phyloP scores from a whole-genome alignment of 2,797 vertebrate genomes.

The Melanotaenia maccullochi region DNA sequence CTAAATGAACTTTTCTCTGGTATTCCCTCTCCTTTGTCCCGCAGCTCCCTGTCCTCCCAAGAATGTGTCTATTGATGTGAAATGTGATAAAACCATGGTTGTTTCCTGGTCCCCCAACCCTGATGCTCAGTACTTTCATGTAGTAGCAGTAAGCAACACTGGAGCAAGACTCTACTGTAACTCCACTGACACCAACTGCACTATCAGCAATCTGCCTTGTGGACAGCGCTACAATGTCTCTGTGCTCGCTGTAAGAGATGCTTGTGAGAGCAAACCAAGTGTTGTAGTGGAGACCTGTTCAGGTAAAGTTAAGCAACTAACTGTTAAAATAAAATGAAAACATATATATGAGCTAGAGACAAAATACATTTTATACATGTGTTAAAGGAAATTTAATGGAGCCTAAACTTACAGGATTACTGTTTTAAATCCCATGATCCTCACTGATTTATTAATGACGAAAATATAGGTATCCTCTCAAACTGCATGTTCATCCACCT shows the following conservation, averaged over 20 bases:
- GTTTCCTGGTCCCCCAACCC: slow-evolving; percentile 76
- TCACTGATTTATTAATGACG: background rate
- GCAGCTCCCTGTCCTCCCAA: slow-evolving; percentile 80
- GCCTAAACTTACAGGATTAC: background rate
- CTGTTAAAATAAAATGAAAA: slow-evolving; percentile 8
- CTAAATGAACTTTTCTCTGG: background rate
- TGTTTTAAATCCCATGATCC: background rate
- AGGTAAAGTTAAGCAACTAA: slow-evolving; percentile 66
- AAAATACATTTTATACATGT: background rate
- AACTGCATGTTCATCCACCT: background rate
- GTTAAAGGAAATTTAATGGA: background rate
- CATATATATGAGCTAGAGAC: background rate
- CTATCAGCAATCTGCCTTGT: slow-evolving; percentile 69
- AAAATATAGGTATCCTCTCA: background rate
- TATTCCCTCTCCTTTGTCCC: background rate
- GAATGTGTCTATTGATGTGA: slow-evolving; percentile 50
- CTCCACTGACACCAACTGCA: slow-evolving; percentile 66
- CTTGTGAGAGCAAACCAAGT: slow-evolving; percentile 75
- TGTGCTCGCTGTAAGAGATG: slow-evolving; percentile 61
- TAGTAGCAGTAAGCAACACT: slow-evolving; percentile 54
- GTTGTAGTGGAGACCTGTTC: slow-evolving; percentile 42
- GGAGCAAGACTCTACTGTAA: slow-evolving; percentile 62
- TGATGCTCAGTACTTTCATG: slow-evolving; percentile 70
- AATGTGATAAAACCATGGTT: slow-evolving; percentile 62
- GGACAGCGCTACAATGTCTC: slow-evolving; percentile 77